Base-by-base conservation (phyloP, 2,113 vertebrate species). In the Tachycineta bicolor region DNA sequence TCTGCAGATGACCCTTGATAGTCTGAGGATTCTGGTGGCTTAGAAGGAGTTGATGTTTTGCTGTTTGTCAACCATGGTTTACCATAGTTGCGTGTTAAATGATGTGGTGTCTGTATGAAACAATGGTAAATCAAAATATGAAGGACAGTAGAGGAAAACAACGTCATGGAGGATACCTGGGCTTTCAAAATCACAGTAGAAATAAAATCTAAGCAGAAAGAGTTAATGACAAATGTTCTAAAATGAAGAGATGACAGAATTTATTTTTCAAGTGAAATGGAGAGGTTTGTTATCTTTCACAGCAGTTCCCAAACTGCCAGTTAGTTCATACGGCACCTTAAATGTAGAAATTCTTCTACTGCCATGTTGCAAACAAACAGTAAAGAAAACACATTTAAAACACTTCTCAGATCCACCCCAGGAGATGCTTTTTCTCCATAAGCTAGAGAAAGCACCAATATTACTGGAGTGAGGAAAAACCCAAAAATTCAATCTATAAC, bases 31-130 rank as follows among this genome's bases (percentile, higher is more conserved):
- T 99, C 99, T 96, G 99, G 98, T 98, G 98, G 98, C 97, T 99
- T 99, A 99, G 99, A 97, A 98, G 99, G 98, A 98, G 98, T 98
- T 98, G 98, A 98, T 97, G 99, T 98, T 99, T 99, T 99, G 99
- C 99, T 99, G 99, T 99, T 99, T 99, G 98, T 98, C 98, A 99
- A 98, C 99, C 99, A 99, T 97, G 99, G 99, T 97, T 99, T 99
- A 99, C 99, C 99, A 98, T 99, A 99, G 99, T 99, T 99, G 98
- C 99, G 99, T 98, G 98, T 99, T 98, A 99, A 98, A 97, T 99
- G 99, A 98, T 99, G 99, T 98, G 98, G 97, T 98, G 98, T 99
- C 99, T 99, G 99, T 97, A 98, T 98, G 99, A 97, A 99, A 99
- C 98, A 99, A 99, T 96, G 98, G 98, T 97, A 99, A 99, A 98